Evolutionary conservation across 2,888 invertebrate genomes (phyloP).

Genomic region (Agrilus biguttatus): DNA sequence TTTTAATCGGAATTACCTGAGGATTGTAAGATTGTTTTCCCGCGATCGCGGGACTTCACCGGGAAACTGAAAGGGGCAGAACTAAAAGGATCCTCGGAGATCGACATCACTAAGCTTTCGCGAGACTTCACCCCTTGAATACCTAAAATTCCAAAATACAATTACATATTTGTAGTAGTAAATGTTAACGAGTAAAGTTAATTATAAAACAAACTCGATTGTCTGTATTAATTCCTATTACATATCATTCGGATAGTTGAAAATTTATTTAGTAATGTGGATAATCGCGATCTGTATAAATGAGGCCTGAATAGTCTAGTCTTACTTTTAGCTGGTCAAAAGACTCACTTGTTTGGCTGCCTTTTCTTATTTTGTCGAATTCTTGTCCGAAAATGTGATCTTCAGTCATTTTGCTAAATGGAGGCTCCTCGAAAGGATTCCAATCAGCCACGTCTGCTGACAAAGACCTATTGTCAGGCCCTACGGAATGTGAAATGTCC

Average conservation of each 20-base stretch:
- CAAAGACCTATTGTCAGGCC: constrained; percentile 24
- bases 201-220: no score
- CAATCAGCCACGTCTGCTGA: constrained; percentile 54
- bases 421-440: constrained; percentile 69
- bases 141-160: constrained; percentile 26
- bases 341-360: constrained; percentile 61
- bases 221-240: no score
- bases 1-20: constrained; percentile 31
- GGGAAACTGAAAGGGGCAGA: constrained; percentile 70
- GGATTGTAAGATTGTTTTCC: constrained; percentile 23
- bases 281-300: no score
- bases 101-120: constrained; percentile 55
- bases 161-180: not conserved
- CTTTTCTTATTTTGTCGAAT: constrained; percentile 65
- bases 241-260: no score
- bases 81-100: constrained; percentile 62
- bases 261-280: no score
- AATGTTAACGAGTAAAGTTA: no score
- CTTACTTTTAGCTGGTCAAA: not conserved
- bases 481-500: constrained; percentile 23
- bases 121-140: constrained; percentile 54
- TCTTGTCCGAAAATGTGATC: constrained; percentile 73
- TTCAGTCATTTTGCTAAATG: constrained; percentile 60
- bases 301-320: no score
- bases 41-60: constrained; percentile 31